These are phyloP conservation scores for Drosophila greeni DNA, from an alignment of 2,888 invertebrate genomes.

Conservation along the genomic window DNA sequence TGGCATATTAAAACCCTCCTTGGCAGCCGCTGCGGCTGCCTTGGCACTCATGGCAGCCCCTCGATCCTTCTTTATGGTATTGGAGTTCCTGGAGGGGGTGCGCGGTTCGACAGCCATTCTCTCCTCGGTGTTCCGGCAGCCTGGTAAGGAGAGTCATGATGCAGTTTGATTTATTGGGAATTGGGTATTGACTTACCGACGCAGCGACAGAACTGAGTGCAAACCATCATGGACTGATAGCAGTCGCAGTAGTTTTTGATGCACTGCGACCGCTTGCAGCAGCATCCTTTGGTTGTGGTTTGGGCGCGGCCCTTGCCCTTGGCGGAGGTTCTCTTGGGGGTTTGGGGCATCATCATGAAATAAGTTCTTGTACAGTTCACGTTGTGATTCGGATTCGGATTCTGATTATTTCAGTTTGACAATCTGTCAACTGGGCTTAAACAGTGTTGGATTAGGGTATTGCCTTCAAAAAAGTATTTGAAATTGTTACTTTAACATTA, in stretches of 20 bases:
- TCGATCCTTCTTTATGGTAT: conserved; percentile 43
- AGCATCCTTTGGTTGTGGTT: conserved; percentile 49
- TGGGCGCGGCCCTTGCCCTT: conserved; percentile 25
- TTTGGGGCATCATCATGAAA: neutral
- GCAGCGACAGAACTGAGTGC: conserved; percentile 57
- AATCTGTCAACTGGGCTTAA: neutral
- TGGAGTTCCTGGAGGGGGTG: conserved; percentile 35
- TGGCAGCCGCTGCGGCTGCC: conserved; percentile 52
- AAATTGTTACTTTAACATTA: neutral
- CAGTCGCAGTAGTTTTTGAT: conserved; percentile 68
- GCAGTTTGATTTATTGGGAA: neutral
- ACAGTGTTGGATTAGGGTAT: neutral
- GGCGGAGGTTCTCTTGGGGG: neutral
- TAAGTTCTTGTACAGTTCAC: too few species aligned
- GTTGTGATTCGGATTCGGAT: neutral
- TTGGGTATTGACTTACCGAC: conserved; percentile 62
- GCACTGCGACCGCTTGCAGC: conserved; percentile 64
- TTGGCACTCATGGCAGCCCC: conserved; percentile 54
- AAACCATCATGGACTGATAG: conserved; percentile 62
- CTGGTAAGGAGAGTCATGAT: conserved; percentile 16
- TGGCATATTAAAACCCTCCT: conserved; percentile 44
- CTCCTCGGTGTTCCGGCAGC: conserved; percentile 57
- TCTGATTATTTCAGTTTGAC: neutral
- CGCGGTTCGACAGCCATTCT: conserved; percentile 26
- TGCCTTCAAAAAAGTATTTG: neutral